A percentile compares a stretch with the other conserved stretches of the same genome.
These are phyloP conservation scores for Dipodomys merriami DNA, from an alignment of 2,113 vertebrate genomes.

Conservation along the genomic window DNA sequence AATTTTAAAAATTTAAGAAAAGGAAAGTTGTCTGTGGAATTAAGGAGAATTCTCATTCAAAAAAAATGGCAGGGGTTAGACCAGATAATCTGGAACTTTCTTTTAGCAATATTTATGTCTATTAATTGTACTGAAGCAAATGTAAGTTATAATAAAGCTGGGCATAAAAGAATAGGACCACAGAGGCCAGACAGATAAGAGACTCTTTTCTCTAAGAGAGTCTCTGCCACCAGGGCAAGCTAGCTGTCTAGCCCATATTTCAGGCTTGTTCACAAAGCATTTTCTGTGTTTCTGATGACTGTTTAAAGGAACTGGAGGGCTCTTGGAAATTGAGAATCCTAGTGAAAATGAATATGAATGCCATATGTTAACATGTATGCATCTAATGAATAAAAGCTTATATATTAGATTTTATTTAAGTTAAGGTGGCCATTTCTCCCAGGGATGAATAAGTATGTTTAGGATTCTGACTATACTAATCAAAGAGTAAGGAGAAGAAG, in stretches of 20 bases:
- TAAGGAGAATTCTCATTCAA: neutral
- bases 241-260: neutral
- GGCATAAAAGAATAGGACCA: neutral
- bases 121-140: neutral
- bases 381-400: conserved; percentile 13
- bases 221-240: neutral
- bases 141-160: neutral
- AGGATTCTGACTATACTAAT: neutral
- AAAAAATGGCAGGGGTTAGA: neutral
- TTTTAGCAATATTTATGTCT: neutral
- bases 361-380: neutral
- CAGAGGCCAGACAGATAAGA: neutral
- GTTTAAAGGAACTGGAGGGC: neutral
- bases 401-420: neutral
- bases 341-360: neutral
- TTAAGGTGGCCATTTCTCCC: conserved; percentile 2
- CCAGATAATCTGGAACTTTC: neutral
- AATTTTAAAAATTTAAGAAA: too few species aligned
- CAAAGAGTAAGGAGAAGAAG: neutral
- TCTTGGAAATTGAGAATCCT: neutral
- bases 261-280: neutral
- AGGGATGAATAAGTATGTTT: neutral
- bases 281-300: neutral
- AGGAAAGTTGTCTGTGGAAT: neutral
- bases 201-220: neutral